phyloP scores from a whole-genome alignment of 2,888 invertebrate genomes.

The Thecophora atra region DNA sequence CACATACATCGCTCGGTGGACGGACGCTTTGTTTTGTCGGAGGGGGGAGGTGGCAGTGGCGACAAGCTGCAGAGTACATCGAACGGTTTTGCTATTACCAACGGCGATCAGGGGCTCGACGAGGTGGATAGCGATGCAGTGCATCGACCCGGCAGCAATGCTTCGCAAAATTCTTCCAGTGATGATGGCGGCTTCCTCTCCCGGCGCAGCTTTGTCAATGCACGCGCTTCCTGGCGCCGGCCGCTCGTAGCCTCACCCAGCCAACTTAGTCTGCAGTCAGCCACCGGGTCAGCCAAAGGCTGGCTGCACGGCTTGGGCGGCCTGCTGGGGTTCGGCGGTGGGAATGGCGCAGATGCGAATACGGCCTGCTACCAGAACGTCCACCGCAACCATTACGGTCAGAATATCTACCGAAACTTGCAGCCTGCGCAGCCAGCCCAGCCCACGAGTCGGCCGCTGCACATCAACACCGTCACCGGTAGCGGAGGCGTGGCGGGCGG shows the following conservation, averaged over 20 bases:
- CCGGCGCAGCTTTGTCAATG: constrained; percentile 67
- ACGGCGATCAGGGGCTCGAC: constrained; percentile 44
- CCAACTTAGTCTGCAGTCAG: constrained; percentile 75
- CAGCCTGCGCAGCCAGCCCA: constrained; percentile 48
- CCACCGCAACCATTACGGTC: constrained; percentile 51
- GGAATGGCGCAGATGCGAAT: constrained; percentile 28
- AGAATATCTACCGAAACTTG: constrained; percentile 56
- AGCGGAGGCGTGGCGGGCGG: constrained; percentile 36
- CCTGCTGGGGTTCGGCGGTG: constrained; percentile 55
- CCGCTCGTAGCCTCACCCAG: constrained; percentile 74
- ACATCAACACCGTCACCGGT: constrained; percentile 64
- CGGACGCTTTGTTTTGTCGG: constrained; percentile 76
- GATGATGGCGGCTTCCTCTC: constrained; percentile 88
- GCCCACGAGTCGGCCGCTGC: constrained; percentile 63
- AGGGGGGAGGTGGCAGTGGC: constrained; percentile 56
- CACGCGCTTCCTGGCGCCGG: constrained; percentile 73
- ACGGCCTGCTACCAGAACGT: constrained; percentile 62
- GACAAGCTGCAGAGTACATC: constrained; percentile 6
- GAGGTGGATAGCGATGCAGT: constrained; percentile 48
- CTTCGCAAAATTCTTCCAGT: constrained; percentile 72
- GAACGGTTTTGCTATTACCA: constrained; percentile 34
- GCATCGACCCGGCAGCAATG: constrained; percentile 69
- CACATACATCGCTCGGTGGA: constrained; percentile 79
- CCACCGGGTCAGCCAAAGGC: constrained; percentile 71
- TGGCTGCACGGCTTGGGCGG: constrained; percentile 66